Percentiles rank a stretch among this genome's conserved stretches.
These are phyloP conservation scores for Troglohyphantes excavatus DNA, from an alignment of 2,888 invertebrate genomes.

Conservation along the genomic window DNA sequence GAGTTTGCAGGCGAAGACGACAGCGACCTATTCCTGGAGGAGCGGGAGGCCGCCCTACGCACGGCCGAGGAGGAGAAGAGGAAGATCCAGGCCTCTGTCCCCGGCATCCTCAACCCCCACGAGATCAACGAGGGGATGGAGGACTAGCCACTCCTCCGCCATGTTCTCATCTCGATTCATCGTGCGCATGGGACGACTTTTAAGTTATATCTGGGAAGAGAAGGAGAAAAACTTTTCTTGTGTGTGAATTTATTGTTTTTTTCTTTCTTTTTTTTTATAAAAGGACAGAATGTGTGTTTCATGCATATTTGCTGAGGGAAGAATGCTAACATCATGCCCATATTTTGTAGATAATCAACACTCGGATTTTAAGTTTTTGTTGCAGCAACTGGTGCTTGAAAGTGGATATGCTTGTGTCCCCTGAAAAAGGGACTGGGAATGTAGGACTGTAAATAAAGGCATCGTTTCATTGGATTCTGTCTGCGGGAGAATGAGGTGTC, in stretches of 20 bases:
- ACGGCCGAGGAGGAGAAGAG: conserved; percentile 96
- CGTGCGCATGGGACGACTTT: not conserved
- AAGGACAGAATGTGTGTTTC: conserved; percentile 66
- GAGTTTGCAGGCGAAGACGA: conserved; percentile 99
- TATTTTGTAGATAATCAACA: conserved; percentile 78
- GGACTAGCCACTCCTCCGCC: conserved; percentile 84
- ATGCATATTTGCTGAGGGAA: conserved; percentile 68
- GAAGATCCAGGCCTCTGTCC: conserved; percentile 95
- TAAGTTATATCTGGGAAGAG: conserved; percentile 56
- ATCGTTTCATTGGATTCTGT: conserved; percentile 57
- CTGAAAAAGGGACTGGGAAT: no score
- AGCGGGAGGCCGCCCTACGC: conserved; percentile 93
- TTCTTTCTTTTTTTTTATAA: conserved; percentile 38
- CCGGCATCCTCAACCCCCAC: conserved; percentile 97
- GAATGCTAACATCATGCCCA: conserved; percentile 78
- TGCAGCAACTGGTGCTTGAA: conserved; percentile 79
- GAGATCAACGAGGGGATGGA: conserved; percentile 98
- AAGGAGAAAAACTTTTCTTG: conserved; percentile 10
- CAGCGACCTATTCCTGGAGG: conserved; percentile 97
- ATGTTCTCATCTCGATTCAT: conserved; percentile 54
- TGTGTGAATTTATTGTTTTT: no score
- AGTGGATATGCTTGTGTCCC: conserved; percentile 67
- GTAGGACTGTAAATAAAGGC: conserved; percentile 72
- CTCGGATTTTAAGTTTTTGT: conserved; percentile 57
- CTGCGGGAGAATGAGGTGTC: conserved; percentile 27